Conservation (phyloP, 2,113 vertebrate genomes). For the Rattus norvegicus region DNA sequence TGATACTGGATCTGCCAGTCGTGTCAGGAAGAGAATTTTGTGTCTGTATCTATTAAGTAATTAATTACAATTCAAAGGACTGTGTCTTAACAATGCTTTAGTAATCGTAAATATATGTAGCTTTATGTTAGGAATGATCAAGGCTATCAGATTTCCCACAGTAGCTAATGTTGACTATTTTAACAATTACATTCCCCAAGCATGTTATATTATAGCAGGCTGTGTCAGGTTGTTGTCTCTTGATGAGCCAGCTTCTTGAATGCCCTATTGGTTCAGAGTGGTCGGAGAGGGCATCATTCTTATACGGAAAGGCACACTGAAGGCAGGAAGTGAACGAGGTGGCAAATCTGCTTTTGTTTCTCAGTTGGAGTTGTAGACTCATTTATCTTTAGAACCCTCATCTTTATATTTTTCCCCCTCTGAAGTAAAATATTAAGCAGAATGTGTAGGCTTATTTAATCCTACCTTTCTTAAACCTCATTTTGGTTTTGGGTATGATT, state of each 20-base stretch:
- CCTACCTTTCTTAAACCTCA: constrained; percentile 56
- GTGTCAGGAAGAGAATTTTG: constrained; percentile 73
- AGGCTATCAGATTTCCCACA: background rate
- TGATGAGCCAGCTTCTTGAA: background rate
- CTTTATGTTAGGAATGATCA: constrained; percentile 62
- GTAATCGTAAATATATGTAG: constrained; percentile 54
- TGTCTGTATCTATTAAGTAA: constrained; percentile 59
- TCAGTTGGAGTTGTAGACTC: background rate
- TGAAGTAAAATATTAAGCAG: background rate
- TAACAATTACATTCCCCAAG: constrained; percentile 22
- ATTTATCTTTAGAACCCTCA: constrained; percentile 9
- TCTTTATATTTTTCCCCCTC: background rate
- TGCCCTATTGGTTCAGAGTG: background rate
- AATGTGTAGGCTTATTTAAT: background rate
- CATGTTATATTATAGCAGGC: background rate
- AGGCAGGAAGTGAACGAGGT: background rate
- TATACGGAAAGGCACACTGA: constrained; percentile 1
- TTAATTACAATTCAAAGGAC: constrained; percentile 69
- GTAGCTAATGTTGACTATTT: background rate
- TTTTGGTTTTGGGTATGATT: constrained; percentile 18
- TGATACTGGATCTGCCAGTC: constrained; percentile 72
- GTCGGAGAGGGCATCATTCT: background rate
- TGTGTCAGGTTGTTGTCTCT: background rate
- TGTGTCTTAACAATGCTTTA: constrained; percentile 65
- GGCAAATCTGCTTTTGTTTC: background rate